These are phyloP conservation scores for Artibeus lituratus DNA, from an alignment of 2,797 vertebrate genomes.

Conservation along the genomic window DNA sequence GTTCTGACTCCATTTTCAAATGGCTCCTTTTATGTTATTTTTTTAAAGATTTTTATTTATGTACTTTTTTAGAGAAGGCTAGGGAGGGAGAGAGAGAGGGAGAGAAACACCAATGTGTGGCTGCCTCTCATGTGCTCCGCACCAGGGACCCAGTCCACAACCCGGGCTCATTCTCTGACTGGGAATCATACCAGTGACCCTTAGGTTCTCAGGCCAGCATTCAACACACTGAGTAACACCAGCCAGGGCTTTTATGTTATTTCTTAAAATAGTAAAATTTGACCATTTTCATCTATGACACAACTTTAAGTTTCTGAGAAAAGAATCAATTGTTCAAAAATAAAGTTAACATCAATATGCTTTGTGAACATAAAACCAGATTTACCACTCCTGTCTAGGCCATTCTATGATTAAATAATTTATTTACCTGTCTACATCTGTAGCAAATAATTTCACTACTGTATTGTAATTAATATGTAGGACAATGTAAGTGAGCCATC, in stretches of 20 bases:
- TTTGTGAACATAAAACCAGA: neutral
- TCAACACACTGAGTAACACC: too few relatives aligned
- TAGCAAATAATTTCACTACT: neutral
- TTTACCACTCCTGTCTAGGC: neutral
- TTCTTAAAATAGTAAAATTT: neutral
- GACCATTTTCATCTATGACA: neutral
- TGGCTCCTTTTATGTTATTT: neutral
- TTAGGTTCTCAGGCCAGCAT: too few relatives aligned
- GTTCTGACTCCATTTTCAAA: neutral
- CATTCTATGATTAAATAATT: neutral
- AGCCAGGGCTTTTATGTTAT: neutral
- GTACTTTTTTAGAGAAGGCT: too few relatives aligned
- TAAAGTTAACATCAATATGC: neutral
- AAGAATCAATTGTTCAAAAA: neutral
- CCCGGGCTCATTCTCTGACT: too few relatives aligned
- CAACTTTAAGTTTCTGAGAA: neutral
- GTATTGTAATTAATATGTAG: neutral
- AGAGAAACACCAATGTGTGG: too few relatives aligned
- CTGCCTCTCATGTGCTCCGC: too few relatives aligned
- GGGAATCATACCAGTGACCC: too few relatives aligned
- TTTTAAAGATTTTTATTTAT: neutral
- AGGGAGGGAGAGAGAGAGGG: too few relatives aligned
- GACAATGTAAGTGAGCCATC: neutral
- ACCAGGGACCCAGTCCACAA: too few relatives aligned
- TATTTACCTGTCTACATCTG: neutral